These are phyloP conservation scores for Eretmochelys imbricata DNA, from an alignment of 2,113 vertebrate species.

Conservation along the genomic window DNA sequence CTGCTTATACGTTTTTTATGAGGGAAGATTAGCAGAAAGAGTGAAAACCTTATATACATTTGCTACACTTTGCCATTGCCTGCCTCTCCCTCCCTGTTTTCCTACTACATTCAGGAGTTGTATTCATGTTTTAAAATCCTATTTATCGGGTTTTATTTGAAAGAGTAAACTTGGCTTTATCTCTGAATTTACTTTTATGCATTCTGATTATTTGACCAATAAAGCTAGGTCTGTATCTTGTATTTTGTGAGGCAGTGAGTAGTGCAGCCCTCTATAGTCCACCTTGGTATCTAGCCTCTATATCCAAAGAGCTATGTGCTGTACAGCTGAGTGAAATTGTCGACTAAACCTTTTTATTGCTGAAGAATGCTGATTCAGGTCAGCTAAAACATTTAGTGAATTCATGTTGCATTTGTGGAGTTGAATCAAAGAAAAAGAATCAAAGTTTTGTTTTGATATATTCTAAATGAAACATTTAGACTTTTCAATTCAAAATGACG, in stretches of 20 bases:
- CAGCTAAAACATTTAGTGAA: not conserved
- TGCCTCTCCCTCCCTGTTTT: not conserved
- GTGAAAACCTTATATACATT: not conserved
- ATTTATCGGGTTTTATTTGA: not conserved
- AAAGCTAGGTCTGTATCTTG: not conserved
- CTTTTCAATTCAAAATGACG: not conserved
- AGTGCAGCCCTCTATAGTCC: not conserved
- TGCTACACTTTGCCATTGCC: not conserved
- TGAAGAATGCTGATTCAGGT: not conserved
- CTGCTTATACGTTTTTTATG: not conserved
- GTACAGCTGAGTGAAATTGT: not conserved
- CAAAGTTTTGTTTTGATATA: not conserved
- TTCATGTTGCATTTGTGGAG: not conserved
- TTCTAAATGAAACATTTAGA: not conserved
- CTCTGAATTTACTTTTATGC: conserved; percentile 28
- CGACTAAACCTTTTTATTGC: not conserved
- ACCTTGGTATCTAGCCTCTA: not conserved
- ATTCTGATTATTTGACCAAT: conserved; percentile 9
- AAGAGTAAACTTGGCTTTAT: conserved; percentile 12
- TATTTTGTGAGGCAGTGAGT: not conserved
- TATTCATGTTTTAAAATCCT: conserved; percentile 26
- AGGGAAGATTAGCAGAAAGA: conserved; percentile 3
- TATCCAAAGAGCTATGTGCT: not conserved
- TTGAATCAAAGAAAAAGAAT: not conserved
- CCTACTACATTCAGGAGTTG: not conserved